These are phyloP conservation scores for Harpalus rubripes DNA, from an alignment of 2,888 invertebrate genomes.

Conservation along the genomic window DNA sequence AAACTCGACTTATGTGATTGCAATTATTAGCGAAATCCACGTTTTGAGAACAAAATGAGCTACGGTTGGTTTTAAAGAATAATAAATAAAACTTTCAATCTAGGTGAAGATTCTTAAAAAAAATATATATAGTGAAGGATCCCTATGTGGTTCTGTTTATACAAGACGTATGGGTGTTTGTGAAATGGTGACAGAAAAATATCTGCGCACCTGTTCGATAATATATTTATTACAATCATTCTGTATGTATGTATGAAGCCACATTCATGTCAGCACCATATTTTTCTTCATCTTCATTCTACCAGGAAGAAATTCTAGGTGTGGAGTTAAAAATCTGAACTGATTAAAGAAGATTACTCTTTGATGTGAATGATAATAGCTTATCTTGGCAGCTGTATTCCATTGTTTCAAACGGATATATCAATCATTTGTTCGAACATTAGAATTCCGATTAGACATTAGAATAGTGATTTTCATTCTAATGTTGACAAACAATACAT, in stretches of 20 bases:
- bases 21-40: too few relatives aligned
- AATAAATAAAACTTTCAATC: too few relatives aligned
- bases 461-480: constrained; percentile 34
- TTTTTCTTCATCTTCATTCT: not conserved
- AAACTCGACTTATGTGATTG: too few relatives aligned
- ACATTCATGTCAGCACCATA: not conserved
- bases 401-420: constrained; percentile 50
- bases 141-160: too few relatives aligned
- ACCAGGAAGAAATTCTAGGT: constrained; percentile 17
- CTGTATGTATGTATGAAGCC: not conserved
- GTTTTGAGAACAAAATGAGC: too few relatives aligned
- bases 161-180: too few relatives aligned
- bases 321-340: constrained; percentile 25
- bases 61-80: too few relatives aligned
- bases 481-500: constrained; percentile 24
- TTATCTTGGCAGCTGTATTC: constrained; percentile 38
- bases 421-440: constrained; percentile 44
- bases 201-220: not conserved
- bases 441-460: constrained; percentile 53
- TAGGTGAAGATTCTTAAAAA: too few relatives aligned
- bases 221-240: not conserved
- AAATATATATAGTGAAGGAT: too few relatives aligned
- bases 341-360: constrained; percentile 38
- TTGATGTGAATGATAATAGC: constrained; percentile 29
- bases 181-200: not conserved